Evolutionary conservation across 2,888 invertebrate species (phyloP).

Genomic region (Acanthoscelides obtectus): DNA sequence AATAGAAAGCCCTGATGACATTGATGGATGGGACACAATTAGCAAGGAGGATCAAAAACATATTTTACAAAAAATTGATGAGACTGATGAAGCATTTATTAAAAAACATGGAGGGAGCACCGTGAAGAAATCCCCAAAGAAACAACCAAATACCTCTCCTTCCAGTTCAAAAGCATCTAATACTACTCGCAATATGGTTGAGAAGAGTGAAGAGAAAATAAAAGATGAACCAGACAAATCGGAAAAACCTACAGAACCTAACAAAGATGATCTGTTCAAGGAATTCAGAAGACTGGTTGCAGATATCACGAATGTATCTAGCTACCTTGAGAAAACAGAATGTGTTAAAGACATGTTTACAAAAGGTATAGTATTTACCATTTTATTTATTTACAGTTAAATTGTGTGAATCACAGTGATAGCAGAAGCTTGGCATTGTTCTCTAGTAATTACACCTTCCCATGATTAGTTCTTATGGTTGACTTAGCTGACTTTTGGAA

Average conservation of each 20-base stretch:
- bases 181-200: neutral
- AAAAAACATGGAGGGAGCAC: constrained; percentile 14
- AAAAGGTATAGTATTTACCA: constrained; percentile 47
- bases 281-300: constrained; percentile 75
- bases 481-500: too few relatives aligned
- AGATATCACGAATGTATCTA: constrained; percentile 69
- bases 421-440: too few relatives aligned
- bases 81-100: constrained; percentile 53
- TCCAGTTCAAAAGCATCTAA: neutral
- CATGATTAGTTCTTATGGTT: too few relatives aligned
- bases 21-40: constrained; percentile 71
- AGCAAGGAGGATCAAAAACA: constrained; percentile 62
- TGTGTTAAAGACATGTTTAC: constrained; percentile 64
- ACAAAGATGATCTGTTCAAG: constrained; percentile 67
- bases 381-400: too few relatives aligned
- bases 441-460: too few relatives aligned
- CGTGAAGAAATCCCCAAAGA: constrained; percentile 34
- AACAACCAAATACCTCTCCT: constrained; percentile 7
- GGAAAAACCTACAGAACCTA: constrained; percentile 5
- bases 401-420: too few relatives aligned
- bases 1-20: constrained; percentile 71
- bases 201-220: neutral
- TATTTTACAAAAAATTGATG: constrained; percentile 60
- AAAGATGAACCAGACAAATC: neutral
- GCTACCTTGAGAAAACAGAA: constrained; percentile 78